Evolutionary conservation across 1,140 invertebrate genomes (phyloP).

Genomic region (Heliconius himera): DNA sequence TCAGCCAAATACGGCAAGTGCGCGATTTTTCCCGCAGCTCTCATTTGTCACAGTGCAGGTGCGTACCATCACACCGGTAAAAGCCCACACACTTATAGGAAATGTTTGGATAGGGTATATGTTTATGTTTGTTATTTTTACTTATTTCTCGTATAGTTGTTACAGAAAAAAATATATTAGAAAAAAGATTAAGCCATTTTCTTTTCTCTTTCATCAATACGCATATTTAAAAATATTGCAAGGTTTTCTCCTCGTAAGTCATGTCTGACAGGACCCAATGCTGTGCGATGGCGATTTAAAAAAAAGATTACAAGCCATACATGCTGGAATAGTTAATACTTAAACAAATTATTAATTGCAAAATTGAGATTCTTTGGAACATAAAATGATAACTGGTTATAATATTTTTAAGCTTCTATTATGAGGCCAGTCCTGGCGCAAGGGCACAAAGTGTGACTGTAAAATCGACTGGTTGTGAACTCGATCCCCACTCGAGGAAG

Average conservation of each 20-base stretch:
- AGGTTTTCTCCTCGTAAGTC: too few species aligned
- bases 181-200: too few species aligned
- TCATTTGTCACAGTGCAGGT: constrained; percentile 76
- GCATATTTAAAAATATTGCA: neutral
- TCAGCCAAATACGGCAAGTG: constrained; percentile 64
- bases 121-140: neutral
- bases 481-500: too few species aligned
- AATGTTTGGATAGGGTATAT: constrained; percentile 48
- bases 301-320: neutral
- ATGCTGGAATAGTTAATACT: too few species aligned
- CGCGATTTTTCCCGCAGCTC: constrained; percentile 72
- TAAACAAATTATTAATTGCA: neutral
- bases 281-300: neutral
- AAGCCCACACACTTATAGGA: constrained; percentile 38
- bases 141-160: neutral
- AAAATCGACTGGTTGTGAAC: too few species aligned
- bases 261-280: too few species aligned
- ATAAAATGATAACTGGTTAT: neutral
- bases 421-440: too few species aligned
- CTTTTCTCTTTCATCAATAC: neutral
- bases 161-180: too few species aligned
- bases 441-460: too few species aligned
- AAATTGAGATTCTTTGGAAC: neutral
- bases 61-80: constrained; percentile 67
- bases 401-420: neutral